Percentiles rank a stretch among this genome's conserved stretches.
Conservation (phyloP, 2,797 vertebrate genomes). For the Peromyscus aztecus region DNA sequence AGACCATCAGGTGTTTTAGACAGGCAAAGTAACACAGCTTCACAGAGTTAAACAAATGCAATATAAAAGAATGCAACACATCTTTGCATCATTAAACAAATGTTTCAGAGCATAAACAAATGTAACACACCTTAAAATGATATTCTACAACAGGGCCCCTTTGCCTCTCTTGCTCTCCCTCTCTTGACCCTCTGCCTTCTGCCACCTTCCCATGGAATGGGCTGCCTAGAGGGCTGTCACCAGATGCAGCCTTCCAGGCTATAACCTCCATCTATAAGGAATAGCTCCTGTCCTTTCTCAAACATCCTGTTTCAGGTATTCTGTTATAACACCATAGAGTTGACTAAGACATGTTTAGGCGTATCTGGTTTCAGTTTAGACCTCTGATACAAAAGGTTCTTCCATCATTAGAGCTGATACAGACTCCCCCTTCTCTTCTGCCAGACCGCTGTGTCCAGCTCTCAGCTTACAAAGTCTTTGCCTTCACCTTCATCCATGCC, state of each 20-base stretch:
- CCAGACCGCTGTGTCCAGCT: neutral
- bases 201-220: neutral
- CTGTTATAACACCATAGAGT: neutral
- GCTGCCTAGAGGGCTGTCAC: neutral
- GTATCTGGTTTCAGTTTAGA: constrained; percentile 13
- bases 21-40: too few relatives aligned
- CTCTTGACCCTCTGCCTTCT: neutral
- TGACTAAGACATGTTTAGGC: neutral
- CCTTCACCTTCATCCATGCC: neutral
- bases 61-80: too few relatives aligned
- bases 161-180: neutral
- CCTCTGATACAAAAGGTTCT: constrained; percentile 33
- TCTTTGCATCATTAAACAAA: too few relatives aligned
- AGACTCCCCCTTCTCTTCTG: neutral
- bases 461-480: neutral
- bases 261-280: neutral
- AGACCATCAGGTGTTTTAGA: too few relatives aligned
- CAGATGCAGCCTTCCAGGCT: neutral
- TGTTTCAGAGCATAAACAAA: too few relatives aligned
- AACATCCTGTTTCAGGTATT: neutral
- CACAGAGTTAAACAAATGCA: too few relatives aligned
- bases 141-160: too few relatives aligned
- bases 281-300: neutral
- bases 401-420: neutral
- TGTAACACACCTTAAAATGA: too few relatives aligned